Base-by-base conservation (phyloP, 2,113 vertebrate genomes). In the Hemicordylus capensis region DNA sequence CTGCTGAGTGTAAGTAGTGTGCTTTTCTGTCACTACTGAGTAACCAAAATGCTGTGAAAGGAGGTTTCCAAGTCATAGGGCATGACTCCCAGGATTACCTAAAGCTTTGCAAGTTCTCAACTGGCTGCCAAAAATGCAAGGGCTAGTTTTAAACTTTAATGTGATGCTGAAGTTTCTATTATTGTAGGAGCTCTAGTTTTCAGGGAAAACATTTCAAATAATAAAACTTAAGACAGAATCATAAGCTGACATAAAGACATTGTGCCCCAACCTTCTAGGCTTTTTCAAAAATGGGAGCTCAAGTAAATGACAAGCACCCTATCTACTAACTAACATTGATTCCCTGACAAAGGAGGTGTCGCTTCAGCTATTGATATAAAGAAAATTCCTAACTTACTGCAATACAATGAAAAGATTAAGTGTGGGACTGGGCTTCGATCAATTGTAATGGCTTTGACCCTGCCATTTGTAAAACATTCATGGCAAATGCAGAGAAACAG, bases 401-500 rank as follows among this genome's bases (percentile, higher is more conserved):
- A 34, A 9, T 1, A 0, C 8, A 17, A 0, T 1, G 17, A 3
- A 64, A 1, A n/a, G 87, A n/a, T 1, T 0, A 69, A 80, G 85
- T 84, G 59, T 5, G 2, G 85, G 89, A 5, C 59, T 63, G 84
- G 83, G 88, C 86, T 83, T 1, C 78, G 80, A 83, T 81, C 90
- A 22, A 51, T 56, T 2, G 63, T 31, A 85, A 61, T 77, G 26
- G 84, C 90, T 90, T 83, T 63, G 75, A 84, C 90, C 83, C 89
- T 83, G 90, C 88, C 54, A 61, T 39, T 42, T 74, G 86, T 89
- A 89, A 91, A 91, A 89, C 88, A 91, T 85, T 85, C 84, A 72
- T 77, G 85, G 88, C 90, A 93, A 91, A 94, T 90, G 85, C 0
- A 86, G 93, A 91, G 83, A 86, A 92, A 92, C 91, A 92, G 93